Conservation (phyloP, 2,113 vertebrate genomes). For the Eleginops maclovinus region DNA sequence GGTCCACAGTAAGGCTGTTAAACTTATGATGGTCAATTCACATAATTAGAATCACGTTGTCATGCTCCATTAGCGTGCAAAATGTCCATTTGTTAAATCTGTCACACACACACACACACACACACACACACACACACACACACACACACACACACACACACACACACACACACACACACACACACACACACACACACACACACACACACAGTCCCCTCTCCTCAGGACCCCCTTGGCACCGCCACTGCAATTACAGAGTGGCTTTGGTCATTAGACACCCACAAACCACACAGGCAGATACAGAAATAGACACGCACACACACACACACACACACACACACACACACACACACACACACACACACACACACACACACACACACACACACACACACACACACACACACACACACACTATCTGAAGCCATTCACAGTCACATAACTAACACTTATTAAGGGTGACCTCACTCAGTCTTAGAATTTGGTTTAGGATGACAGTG, state of each 20-base stretch:
- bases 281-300: conserved; percentile 36
- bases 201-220: neutral
- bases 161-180: conserved; percentile 5
- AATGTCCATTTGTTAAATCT: conserved; percentile 65
- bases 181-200: conserved; percentile 19
- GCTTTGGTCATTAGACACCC: conserved; percentile 53
- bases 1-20: conserved; percentile 43
- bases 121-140: conserved; percentile 5
- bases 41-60: conserved; percentile 54
- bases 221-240: conserved; percentile 32
- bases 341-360: conserved; percentile 1
- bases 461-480: neutral
- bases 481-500: neutral
- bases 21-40: conserved; percentile 32
- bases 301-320: conserved; percentile 31
- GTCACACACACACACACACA: conserved; percentile 28
- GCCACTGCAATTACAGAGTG: conserved; percentile 60
- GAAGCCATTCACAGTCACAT: neutral
- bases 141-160: conserved; percentile 21
- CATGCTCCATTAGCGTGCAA: conserved; percentile 61
- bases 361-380: conserved; percentile 13
- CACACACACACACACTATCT: neutral
- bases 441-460: neutral
- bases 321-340: conserved; percentile 4
- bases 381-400: neutral